Conservation (phyloP, 2,797 vertebrate species). For the Rousettus madagascariensis region DNA sequence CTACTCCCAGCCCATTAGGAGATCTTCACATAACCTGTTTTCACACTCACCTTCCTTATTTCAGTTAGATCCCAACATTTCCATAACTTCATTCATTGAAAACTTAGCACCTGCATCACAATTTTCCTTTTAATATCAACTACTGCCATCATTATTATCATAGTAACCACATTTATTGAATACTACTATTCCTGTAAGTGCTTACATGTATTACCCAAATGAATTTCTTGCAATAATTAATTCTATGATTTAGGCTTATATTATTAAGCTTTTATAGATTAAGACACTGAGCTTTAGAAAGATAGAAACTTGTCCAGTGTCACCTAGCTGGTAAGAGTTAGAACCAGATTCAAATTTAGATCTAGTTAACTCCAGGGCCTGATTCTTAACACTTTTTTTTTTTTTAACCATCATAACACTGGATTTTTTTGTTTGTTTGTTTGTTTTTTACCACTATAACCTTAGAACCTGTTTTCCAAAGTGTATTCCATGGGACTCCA, state of each 20-base stretch:
- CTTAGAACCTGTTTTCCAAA: slow-evolving; percentile 25
- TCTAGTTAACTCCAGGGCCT: slow-evolving; percentile 17
- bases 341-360: background rate
- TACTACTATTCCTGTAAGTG: background rate
- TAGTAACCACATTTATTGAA: background rate
- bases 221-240: background rate
- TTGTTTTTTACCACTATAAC: background rate
- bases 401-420: background rate
- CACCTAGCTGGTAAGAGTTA: background rate
- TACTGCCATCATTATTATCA: background rate
- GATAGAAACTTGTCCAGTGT: background rate
- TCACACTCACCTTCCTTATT: background rate
- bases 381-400: background rate
- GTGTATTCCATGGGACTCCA: background rate
- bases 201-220: background rate
- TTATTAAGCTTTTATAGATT: slow-evolving; percentile 12
- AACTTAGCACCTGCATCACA: background rate
- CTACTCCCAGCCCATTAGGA: background rate
- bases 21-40: background rate
- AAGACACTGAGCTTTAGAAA: slow-evolving; percentile 19
- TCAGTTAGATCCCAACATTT: background rate
- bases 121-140: slow-evolving; percentile 12
- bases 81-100: slow-evolving; percentile 22
- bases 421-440: background rate
- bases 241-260: slow-evolving; percentile 16